Evolutionary conservation across 2,113 vertebrate species (phyloP).

Genomic region (Danionella cerebrum): DNA sequence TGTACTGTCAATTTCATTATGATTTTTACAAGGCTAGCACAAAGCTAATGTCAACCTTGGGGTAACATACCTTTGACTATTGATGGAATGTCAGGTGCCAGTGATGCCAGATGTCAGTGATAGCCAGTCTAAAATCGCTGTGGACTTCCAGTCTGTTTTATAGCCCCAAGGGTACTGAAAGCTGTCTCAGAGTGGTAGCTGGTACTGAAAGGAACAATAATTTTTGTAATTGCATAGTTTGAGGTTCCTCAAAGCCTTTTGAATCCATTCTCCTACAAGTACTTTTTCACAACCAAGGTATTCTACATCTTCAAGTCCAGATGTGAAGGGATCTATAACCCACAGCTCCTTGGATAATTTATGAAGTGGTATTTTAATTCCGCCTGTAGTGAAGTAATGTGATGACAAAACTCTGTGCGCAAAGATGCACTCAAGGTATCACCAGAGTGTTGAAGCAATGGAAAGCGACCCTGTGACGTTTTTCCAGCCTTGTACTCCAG

Average conservation of each 20-base stretch:
- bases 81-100: no score
- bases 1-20: no score
- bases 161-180: not conserved
- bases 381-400: not conserved
- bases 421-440: not conserved
- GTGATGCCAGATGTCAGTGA: no score
- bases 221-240: not conserved
- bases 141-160: not conserved
- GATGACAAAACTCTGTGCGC: not conserved
- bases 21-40: no score
- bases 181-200: not conserved
- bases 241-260: not conserved
- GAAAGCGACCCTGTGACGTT: not conserved
- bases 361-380: not conserved
- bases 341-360: not conserved
- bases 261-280: not conserved
- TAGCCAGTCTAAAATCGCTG: not conserved
- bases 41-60: no score
- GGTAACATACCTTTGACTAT: no score
- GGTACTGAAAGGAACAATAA: not conserved
- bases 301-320: not conserved
- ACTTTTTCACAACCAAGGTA: not conserved
- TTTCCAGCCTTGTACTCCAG: not conserved
- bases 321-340: not conserved
- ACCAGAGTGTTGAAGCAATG: not conserved